Evolutionary conservation across 1,140 invertebrate genomes (phyloP).

Genomic region (Temnothorax curvispinosus): DNA sequence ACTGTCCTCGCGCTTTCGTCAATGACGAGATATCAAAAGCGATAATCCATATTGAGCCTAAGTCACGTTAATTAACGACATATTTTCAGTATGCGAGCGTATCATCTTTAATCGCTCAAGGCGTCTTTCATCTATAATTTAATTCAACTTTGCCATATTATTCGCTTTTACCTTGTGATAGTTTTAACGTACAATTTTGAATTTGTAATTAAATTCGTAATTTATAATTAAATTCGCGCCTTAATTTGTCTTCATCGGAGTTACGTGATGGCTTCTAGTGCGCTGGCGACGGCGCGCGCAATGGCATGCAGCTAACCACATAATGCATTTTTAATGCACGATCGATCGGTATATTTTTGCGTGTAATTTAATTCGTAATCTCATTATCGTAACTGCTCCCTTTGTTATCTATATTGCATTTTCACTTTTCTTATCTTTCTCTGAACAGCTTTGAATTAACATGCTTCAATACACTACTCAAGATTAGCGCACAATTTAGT

Average conservation of each 20-base stretch:
- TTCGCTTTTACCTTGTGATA: conserved; percentile 6
- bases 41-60: conserved; percentile 25
- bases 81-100: neutral
- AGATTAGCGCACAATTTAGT: neutral
- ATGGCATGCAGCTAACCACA: conserved; percentile 15
- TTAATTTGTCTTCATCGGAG: conserved; percentile 27
- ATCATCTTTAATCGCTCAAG: conserved; percentile 19
- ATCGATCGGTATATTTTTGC: conserved; percentile 17
- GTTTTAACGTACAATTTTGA: conserved; percentile 37
- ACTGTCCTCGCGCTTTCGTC: conserved; percentile 40
- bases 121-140: conserved; percentile 31
- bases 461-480: neutral
- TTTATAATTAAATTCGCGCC: conserved; percentile 44
- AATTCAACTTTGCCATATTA: conserved; percentile 22
- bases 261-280: neutral
- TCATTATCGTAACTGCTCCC: neutral
- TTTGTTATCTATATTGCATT: neutral
- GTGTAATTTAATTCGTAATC: conserved; percentile 20
- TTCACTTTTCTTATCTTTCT: neutral
- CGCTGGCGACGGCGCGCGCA: neutral
- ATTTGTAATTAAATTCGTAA: conserved; percentile 47
- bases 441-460: neutral
- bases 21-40: conserved; percentile 12
- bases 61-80: conserved; percentile 10
- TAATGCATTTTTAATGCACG: conserved; percentile 49